Evolutionary conservation across 2,113 vertebrate species (phyloP).

Genomic region (Trogon melanurus): DNA sequence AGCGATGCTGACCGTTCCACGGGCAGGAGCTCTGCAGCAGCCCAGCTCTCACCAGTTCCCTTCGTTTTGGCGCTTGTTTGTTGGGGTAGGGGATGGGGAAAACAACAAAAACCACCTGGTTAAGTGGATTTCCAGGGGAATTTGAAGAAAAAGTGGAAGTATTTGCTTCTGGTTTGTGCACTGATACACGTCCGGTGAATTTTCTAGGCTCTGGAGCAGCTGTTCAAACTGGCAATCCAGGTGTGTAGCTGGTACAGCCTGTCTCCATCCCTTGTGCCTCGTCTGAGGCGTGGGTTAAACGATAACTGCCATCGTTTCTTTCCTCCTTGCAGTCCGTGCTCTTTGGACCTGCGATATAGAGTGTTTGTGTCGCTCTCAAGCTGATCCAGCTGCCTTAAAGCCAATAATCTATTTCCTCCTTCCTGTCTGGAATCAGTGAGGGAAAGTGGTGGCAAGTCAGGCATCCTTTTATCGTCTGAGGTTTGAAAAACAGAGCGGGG

Average conservation of each 20-base stretch:
- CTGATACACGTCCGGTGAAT: background rate
- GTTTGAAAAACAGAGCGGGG: background rate
- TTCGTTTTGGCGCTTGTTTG: background rate
- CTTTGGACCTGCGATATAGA: background rate
- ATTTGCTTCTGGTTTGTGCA: background rate
- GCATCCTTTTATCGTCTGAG: background rate
- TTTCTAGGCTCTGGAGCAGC: background rate
- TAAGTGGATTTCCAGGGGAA: background rate
- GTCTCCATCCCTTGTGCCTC: background rate
- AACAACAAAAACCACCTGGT: background rate
- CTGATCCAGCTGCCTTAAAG: background rate
- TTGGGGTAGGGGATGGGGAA: background rate
- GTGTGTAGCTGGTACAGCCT: too few species aligned
- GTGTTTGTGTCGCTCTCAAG: background rate
- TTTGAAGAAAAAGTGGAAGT: background rate
- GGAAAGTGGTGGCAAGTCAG: background rate
- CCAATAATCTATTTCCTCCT: background rate
- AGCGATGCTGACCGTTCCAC: background rate
- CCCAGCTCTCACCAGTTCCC: background rate
- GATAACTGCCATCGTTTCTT: conserved; percentile 1
- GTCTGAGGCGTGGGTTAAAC: conserved; percentile 48
- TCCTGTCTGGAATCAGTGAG: background rate
- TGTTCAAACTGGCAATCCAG: background rate
- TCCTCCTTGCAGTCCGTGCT: background rate
- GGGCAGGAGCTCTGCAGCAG: background rate